These are phyloP conservation scores for Aphrophora alni DNA, from an alignment of 2,888 invertebrate genomes.

Conservation along the genomic window DNA sequence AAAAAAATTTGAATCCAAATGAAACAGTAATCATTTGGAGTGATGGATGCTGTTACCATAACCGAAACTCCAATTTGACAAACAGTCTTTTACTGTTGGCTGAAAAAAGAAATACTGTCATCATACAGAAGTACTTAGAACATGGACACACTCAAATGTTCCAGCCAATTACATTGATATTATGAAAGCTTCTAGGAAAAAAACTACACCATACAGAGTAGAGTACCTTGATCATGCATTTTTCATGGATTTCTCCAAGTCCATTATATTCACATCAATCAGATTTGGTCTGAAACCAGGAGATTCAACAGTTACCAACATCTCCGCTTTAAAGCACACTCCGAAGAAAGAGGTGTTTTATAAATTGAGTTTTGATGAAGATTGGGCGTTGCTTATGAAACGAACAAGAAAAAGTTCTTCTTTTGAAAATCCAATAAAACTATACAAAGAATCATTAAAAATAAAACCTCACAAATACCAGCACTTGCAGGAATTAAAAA, in stretches of 20 bases:
- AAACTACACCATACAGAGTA: neutral
- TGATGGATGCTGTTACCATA: neutral
- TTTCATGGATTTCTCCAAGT: conserved; percentile 18
- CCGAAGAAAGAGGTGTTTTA: conserved; percentile 11
- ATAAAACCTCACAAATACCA: conserved; percentile 17
- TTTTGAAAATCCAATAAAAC: conserved; percentile 18
- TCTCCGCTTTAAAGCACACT: conserved; percentile 19
- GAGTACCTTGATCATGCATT: conserved; percentile 19
- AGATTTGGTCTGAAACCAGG: conserved; percentile 11
- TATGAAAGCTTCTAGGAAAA: neutral
- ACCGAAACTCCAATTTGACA: neutral
- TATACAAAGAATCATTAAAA: conserved; percentile 11
- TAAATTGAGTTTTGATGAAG: conserved; percentile 28
- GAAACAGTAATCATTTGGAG: conserved; percentile 5
- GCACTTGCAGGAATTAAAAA: conserved; percentile 22
- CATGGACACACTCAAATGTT: conserved; percentile 17
- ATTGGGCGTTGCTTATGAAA: conserved; percentile 6
- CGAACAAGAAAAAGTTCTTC: conserved; percentile 9
- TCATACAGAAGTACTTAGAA: conserved; percentile 11
- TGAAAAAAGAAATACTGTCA: neutral
- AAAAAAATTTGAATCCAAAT: neutral
- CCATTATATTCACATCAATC: conserved; percentile 10
- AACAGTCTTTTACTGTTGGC: neutral
- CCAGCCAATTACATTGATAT: conserved; percentile 6
- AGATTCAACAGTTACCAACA: conserved; percentile 13